Evolutionary conservation across 2,113 vertebrate genomes (phyloP).

Genomic region (Sciurus niger): DNA sequence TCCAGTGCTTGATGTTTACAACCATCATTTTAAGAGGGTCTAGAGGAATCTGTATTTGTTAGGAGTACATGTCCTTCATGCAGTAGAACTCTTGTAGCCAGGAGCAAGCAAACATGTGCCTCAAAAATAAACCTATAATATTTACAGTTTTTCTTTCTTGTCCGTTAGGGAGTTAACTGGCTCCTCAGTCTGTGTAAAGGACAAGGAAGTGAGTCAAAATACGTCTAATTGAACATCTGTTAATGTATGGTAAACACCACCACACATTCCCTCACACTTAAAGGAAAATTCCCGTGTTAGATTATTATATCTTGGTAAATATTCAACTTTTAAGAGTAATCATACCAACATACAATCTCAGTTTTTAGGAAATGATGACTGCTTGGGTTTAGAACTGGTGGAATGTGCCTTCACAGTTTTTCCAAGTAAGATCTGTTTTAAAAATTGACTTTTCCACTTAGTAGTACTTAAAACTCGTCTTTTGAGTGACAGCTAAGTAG

Average conservation of each 20-base stretch:
- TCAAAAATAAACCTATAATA: slow-evolving; percentile 50
- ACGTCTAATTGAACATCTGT: slow-evolving; percentile 68
- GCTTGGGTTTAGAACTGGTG: slow-evolving; percentile 41
- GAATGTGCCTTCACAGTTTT: slow-evolving; percentile 38
- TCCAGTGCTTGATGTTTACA: neutral
- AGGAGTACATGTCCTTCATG: neutral
- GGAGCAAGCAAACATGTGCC: slow-evolving; percentile 58
- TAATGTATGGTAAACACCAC: slow-evolving; percentile 66
- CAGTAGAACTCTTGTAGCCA: slow-evolving; percentile 44
- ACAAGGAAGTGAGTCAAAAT: slow-evolving; percentile 75
- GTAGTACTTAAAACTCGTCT: slow-evolving; percentile 45
- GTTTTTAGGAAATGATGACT: slow-evolving; percentile 54
- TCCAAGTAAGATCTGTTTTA: slow-evolving; percentile 55
- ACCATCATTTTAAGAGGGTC: neutral
- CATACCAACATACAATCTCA: neutral
- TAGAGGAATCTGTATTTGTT: neutral
- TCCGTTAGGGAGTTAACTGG: slow-evolving; percentile 75
- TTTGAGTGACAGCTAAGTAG: slow-evolving; percentile 14
- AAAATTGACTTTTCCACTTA: slow-evolving; percentile 35
- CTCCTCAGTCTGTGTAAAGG: slow-evolving; percentile 77
- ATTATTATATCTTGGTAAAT: slow-evolving; percentile 55
- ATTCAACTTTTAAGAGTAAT: slow-evolving; percentile 48
- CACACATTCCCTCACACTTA: slow-evolving; percentile 65
- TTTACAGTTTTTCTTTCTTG: slow-evolving; percentile 79
- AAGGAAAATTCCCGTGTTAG: slow-evolving; percentile 72